These are phyloP conservation scores for Galaxea fascicularis DNA, from an alignment of 92 coral and sea anemone species.

Conservation along the genomic window DNA sequence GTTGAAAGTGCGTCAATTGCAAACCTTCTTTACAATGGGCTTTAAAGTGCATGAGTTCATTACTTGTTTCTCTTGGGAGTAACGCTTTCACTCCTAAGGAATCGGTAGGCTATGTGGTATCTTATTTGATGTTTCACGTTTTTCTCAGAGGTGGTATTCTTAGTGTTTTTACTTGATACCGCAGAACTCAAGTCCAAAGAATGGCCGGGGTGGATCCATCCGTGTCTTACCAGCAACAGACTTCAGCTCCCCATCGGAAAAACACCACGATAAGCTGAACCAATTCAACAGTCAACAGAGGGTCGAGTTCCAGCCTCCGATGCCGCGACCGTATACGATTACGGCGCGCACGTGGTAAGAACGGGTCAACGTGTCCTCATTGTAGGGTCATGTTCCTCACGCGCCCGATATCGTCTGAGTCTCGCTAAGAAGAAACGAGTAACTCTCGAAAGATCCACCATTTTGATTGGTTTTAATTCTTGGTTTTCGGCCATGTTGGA, in stretches of 20 bases:
- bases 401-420: neutral
- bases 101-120: too few species aligned
- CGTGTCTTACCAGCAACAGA: constrained; percentile 90
- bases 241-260: constrained; percentile 88
- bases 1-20: neutral
- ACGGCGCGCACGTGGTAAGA: constrained; percentile 64
- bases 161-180: neutral
- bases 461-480: too few species aligned
- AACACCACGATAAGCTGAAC: constrained; percentile 81
- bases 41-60: too few species aligned
- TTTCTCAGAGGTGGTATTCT: neutral
- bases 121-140: too few species aligned
- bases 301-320: constrained; percentile 86
- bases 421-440: neutral
- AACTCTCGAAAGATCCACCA: too few species aligned
- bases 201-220: constrained; percentile 92
- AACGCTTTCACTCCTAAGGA: too few species aligned
- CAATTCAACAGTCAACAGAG: constrained; percentile 82
- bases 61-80: too few species aligned
- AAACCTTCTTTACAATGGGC: too few species aligned
- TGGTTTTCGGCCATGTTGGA: too few species aligned
- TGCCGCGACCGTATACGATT: constrained; percentile 85
- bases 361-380: neutral
- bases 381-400: neutral
- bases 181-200: constrained; percentile 71